Conservation (phyloP, 1,140 invertebrate genomes). For the Macrotrachela quadricornifera region DNA sequence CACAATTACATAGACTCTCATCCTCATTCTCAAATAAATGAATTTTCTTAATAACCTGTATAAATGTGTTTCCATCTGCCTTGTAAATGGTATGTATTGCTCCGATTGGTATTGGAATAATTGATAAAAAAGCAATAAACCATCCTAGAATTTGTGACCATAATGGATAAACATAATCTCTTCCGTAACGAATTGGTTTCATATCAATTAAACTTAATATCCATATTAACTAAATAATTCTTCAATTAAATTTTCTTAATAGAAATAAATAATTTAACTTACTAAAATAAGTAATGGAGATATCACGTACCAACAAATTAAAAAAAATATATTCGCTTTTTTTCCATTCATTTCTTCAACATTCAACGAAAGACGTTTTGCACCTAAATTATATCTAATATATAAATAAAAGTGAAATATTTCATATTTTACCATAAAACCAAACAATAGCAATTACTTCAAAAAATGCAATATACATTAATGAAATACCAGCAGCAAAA, state of each 20-base stretch:
- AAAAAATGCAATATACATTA: constrained; percentile 73
- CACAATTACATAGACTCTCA: too few relatives aligned
- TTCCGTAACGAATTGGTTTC: constrained; percentile 60
- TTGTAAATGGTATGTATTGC: constrained; percentile 47
- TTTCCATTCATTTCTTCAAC: constrained; percentile 66
- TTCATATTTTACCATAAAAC: constrained; percentile 43
- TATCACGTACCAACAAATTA: constrained; percentile 57
- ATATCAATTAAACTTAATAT: constrained; percentile 55
- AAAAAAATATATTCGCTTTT: constrained; percentile 52
- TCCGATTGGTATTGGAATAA: constrained; percentile 61
- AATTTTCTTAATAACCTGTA: too few relatives aligned
- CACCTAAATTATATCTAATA: constrained; percentile 34
- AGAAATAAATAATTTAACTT: constrained; percentile 17
- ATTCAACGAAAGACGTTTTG: constrained; percentile 49
- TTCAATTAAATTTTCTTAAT: background rate
- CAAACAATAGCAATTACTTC: constrained; percentile 69
- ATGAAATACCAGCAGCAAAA: constrained; percentile 65
- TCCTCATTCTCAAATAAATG: too few relatives aligned
- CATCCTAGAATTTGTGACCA: constrained; percentile 70
- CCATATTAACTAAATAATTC: constrained; percentile 4
- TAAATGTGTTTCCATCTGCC: constrained; percentile 44
- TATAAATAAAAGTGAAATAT: background rate
- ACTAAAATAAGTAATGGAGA: constrained; percentile 57
- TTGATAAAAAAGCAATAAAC: constrained; percentile 53
- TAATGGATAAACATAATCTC: constrained; percentile 52